phyloP scores from a whole-genome alignment of 2,113 vertebrate species.

The Entosphenus tridentatus region DNA sequence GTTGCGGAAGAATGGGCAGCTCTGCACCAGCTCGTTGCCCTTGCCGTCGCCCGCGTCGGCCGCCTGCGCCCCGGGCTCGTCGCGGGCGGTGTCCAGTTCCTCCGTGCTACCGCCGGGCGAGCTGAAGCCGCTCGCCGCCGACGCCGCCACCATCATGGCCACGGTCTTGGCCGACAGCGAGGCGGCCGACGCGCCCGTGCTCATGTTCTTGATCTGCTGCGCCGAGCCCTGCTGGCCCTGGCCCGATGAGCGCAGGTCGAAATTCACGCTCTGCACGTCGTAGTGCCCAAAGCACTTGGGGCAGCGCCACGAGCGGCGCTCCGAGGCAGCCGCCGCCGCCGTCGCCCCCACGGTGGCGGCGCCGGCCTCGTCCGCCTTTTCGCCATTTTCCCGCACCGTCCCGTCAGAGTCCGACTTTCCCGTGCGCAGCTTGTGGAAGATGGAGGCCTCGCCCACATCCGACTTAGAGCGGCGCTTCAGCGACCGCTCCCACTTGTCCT shows the following conservation, averaged over 20 bases:
- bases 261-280: constrained; percentile 62
- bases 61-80: constrained; percentile 27
- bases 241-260: constrained; percentile 42
- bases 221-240: constrained; percentile 22
- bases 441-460: constrained; percentile 31
- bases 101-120: constrained; percentile 39
- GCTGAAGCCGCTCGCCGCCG: constrained; percentile 20
- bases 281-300: constrained; percentile 58
- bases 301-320: constrained; percentile 34
- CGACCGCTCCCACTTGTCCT: constrained; percentile 28
- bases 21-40: constrained; percentile 44
- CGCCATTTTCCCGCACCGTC: constrained; percentile 12
- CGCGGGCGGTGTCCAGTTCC: constrained; percentile 26
- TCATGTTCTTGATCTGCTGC: constrained; percentile 46
- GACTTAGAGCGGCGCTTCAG: constrained; percentile 40
- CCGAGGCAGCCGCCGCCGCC: background rate
- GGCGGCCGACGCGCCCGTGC: constrained; percentile 58
- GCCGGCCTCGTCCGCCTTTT: constrained; percentile 17
- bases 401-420: constrained; percentile 23
- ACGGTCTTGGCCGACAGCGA: constrained; percentile 22
- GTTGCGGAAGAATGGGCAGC: constrained; percentile 73
- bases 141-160: constrained; percentile 11
- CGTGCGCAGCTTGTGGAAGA: constrained; percentile 52
- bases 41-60: constrained; percentile 30
- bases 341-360: constrained; percentile 10